Evolutionary conservation across 2,113 vertebrate genomes (phyloP).

Genomic region (Grallaria varia): DNA sequence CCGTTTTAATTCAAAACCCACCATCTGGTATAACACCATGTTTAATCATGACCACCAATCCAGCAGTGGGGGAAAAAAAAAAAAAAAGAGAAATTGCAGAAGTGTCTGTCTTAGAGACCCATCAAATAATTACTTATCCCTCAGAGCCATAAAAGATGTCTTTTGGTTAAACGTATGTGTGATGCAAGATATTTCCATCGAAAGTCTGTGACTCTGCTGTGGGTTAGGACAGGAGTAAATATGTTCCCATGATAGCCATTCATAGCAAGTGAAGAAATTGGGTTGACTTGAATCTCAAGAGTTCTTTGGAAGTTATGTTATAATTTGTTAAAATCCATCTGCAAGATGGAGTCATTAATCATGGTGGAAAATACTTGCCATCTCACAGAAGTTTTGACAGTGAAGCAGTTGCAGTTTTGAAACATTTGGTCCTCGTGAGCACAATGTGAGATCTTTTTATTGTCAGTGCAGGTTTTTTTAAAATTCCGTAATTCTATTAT

Average conservation of each 20-base stretch:
- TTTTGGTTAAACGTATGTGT: neutral
- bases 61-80: neutral
- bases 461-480: neutral
- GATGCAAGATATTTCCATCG: neutral
- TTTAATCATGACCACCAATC: neutral
- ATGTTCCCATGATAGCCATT: neutral
- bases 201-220: neutral
- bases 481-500: neutral
- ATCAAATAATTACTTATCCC: neutral
- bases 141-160: neutral
- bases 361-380: neutral
- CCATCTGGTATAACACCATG: neutral
- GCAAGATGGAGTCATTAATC: neutral
- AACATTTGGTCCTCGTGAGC: neutral
- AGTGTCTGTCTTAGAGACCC: neutral
- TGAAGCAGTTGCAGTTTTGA: neutral
- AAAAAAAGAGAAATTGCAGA: neutral
- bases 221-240: neutral
- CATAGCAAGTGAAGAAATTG: neutral
- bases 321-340: neutral
- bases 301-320: neutral
- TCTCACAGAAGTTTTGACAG: neutral
- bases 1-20: neutral
- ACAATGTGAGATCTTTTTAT: neutral
- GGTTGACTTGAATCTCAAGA: fast-evolving